Evolutionary conservation across 2,888 invertebrate genomes (phyloP), one percentile per base, ranked within the genome.

Genomic region (Dynastes tityus): DNA sequence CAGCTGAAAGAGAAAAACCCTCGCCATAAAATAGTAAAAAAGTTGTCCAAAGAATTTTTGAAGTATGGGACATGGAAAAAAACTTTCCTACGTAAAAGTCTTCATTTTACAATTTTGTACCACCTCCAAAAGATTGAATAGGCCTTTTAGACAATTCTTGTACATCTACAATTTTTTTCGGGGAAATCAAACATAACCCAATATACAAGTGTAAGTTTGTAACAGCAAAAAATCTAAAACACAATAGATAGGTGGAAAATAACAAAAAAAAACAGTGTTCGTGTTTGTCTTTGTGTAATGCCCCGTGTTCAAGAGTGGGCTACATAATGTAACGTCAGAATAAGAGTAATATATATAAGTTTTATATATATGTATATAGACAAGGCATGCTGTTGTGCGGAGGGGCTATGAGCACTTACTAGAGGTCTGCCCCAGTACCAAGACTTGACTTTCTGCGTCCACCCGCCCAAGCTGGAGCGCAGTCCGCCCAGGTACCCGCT

Each of bases 341-440:
- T 11, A 63, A 32, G 22, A 63, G 11, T 55, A 32, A 63, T 58
- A 63, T 63, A 63, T 27, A 16, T 37, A 37, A 37, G 5, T 5
- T 61, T 27, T 22, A 16, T 55, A 55, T 16, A 55, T 55, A 55
- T 16, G 6, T 6, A 55, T 55, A 74, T 45, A 45, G 45, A 45
- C 45, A 45, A 45, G 67, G 79, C 79, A 79, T 79, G 79, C 79
- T 77, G 45, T 45, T 45, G 79, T 79, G 79, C 79, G 65, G 77
- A 73, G 79, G 77, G 79, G 77, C 76, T 78, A 64, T 13, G n/a
- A 78, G 55, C 78, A 96, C 96, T 96, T 96, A 96, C 96, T 93
- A 96, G 95, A 94, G 96, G 96, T 94, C 96, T 94, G 93, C 96
- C 96, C 96, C 96, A 96, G 95, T 96, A 96, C 96, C 96, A 96